Evolutionary conservation across 1,140 invertebrate genomes (phyloP).

Genomic region (Scaptomyza montana): DNA sequence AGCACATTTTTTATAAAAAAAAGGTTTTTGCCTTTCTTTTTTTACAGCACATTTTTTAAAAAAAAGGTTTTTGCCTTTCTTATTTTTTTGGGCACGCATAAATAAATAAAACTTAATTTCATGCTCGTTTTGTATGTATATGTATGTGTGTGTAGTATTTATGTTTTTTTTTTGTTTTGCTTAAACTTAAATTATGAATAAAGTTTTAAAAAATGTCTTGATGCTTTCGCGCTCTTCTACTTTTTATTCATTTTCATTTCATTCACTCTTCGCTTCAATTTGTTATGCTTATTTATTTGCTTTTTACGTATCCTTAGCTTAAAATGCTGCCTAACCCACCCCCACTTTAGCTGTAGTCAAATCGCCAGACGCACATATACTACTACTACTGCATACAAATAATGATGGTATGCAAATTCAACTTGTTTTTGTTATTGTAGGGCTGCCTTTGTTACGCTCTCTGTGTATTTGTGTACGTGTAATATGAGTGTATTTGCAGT

Average conservation of each 20-base stretch:
- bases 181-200: slow-evolving; percentile 77
- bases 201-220: slow-evolving; percentile 76
- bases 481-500: slow-evolving; percentile 14
- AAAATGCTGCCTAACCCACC: slow-evolving; percentile 23
- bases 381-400: slow-evolving; percentile 19
- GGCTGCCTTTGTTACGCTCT: slow-evolving; percentile 1
- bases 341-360: slow-evolving; percentile 16
- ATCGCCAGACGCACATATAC: slow-evolving; percentile 35
- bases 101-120: slow-evolving; percentile 53
- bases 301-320: slow-evolving; percentile 53
- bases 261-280: slow-evolving; percentile 13
- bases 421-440: slow-evolving; percentile 26
- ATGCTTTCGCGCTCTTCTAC: slow-evolving; percentile 46
- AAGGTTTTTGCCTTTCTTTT: neutral
- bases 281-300: slow-evolving; percentile 37
- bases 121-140: slow-evolving; percentile 55
- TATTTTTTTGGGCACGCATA: slow-evolving; percentile 24
- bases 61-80: slow-evolving; percentile 8
- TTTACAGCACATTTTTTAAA: slow-evolving; percentile 43
- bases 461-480: slow-evolving; percentile 10
- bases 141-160: slow-evolving; percentile 46
- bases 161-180: slow-evolving; percentile 42
- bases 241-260: slow-evolving; percentile 25
- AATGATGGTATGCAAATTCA: slow-evolving; percentile 29
- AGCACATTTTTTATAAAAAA: slow-evolving; percentile 33